phyloP scores from a whole-genome alignment of 2,888 invertebrate genomes.

The Stenotaenia linearis region DNA sequence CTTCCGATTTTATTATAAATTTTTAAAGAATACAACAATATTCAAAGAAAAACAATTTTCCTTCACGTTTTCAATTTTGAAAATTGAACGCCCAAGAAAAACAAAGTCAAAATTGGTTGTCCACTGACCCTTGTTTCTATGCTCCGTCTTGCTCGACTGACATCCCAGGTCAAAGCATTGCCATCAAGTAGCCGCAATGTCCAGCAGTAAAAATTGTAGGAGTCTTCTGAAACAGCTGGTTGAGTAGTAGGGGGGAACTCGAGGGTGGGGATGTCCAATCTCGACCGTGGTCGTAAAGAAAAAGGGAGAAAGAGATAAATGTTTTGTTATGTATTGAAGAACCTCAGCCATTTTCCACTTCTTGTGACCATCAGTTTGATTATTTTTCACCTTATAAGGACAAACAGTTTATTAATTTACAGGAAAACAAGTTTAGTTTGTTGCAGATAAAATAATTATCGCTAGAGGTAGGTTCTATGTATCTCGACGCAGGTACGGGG shows the following conservation, averaged over 20 bases:
- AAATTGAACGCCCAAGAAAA: not conserved
- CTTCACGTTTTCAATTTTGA: not conserved
- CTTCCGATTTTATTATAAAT: not conserved
- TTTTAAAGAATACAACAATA: too few species aligned
- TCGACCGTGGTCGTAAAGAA: not conserved
- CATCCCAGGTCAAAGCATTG: conserved; percentile 17
- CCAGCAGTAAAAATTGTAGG: conserved; percentile 15
- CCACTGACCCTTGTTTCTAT: conserved; percentile 26
- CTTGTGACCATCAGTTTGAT: not conserved
- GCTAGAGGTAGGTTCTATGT: not conserved
- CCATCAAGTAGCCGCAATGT: conserved; percentile 17
- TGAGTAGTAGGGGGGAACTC: not conserved
- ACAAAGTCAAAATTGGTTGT: not conserved
- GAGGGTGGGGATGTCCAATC: not conserved
- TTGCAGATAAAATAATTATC: not conserved
- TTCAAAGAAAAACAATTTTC: too few species aligned
- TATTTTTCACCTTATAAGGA: not conserved
- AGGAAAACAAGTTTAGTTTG: not conserved
- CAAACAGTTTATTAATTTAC: too few species aligned
- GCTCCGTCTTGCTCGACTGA: not conserved
- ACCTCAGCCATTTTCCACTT: not conserved
- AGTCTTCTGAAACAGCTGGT: conserved; percentile 12
- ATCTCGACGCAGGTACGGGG: not conserved
- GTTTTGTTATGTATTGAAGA: conserved; percentile 19
- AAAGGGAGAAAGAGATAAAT: not conserved